These are phyloP conservation scores for Paracentrotus lividus DNA, from an alignment of 53 echinoderm and acorn worm species.

Conservation along the genomic window DNA sequence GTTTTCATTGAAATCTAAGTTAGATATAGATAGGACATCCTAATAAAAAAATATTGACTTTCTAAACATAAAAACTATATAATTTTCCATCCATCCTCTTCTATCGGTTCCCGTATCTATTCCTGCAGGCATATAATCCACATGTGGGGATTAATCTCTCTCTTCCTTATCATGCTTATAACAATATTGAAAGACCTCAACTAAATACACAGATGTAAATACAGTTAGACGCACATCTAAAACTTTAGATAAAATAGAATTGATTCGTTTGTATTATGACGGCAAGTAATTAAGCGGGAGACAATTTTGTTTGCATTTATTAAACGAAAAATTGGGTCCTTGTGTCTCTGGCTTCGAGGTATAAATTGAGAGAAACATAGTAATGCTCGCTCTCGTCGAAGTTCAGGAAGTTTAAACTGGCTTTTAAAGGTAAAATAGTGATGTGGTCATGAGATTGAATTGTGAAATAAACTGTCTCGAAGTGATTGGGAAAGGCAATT, in stretches of 20 bases:
- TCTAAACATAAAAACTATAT: too few relatives aligned
- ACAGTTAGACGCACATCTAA: background rate
- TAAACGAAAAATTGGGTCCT: background rate
- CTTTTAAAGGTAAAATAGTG: too few relatives aligned
- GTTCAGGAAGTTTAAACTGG: background rate
- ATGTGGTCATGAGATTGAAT: too few relatives aligned
- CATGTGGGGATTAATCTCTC: too few relatives aligned
- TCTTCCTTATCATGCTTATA: background rate
- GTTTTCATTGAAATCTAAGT: too few relatives aligned
- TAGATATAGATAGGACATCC: too few relatives aligned
- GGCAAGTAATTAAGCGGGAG: background rate
- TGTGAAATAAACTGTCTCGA: too few relatives aligned
- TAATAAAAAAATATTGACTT: too few relatives aligned
- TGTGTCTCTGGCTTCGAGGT: background rate
- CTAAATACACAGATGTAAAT: background rate
- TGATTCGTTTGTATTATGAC: background rate
- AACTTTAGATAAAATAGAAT: background rate
- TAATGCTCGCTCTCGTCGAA: slow-evolving; percentile 4
- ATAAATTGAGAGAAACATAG: background rate
- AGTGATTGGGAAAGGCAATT: too few relatives aligned
- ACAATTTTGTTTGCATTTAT: background rate
- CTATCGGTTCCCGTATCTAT: too few relatives aligned
- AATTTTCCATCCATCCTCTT: too few relatives aligned
- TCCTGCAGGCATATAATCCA: too few relatives aligned
- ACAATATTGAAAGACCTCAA: background rate